These are phyloP conservation scores for Hemicrepidius hirtus DNA, from an alignment of 2,888 invertebrate genomes.

Conservation along the genomic window DNA sequence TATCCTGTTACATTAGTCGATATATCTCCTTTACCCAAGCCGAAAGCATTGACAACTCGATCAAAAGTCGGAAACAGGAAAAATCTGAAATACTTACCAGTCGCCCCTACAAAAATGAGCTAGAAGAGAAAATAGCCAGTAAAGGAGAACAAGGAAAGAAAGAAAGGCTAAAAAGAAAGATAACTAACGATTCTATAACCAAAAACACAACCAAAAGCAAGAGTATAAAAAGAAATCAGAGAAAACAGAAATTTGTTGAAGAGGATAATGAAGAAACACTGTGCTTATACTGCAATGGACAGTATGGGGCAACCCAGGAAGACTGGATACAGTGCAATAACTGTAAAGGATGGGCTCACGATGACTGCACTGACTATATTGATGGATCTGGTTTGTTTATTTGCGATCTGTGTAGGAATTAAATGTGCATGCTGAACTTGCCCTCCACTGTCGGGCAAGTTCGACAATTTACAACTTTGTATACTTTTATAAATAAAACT, in stretches of 20 bases:
- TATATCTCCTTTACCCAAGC: neutral
- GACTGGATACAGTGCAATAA: slow-evolving; percentile 14
- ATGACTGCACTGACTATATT: slow-evolving; percentile 8
- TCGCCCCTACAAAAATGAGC: neutral
- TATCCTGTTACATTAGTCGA: slow-evolving; percentile 1
- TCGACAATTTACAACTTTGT: slow-evolving; percentile 6
- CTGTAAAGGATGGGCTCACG: slow-evolving; percentile 6
- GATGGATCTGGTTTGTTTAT: slow-evolving; percentile 12
- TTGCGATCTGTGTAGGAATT: neutral
- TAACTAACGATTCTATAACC: neutral
- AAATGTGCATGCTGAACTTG: slow-evolving; percentile 12
- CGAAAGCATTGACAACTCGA: slow-evolving; percentile 1
- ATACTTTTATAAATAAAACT: slow-evolving; percentile 15
- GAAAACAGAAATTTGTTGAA: slow-evolving; percentile 5
- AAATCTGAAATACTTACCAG: neutral
- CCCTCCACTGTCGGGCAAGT: slow-evolving; percentile 8
- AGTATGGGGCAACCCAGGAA: too few relatives aligned
- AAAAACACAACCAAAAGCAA: slow-evolving; percentile 10
- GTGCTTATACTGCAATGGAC: neutral
- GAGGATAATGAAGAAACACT: slow-evolving; percentile 6
- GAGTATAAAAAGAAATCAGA: neutral
- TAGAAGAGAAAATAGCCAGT: neutral
- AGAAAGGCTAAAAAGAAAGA: slow-evolving; percentile 1
- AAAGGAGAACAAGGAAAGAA: neutral
- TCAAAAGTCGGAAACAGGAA: slow-evolving; percentile 1